Percentiles rank a stretch among this genome's conserved stretches.
phyloP scores from a whole-genome alignment of 2,113 vertebrate species.

The Rostratula benghalensis region DNA sequence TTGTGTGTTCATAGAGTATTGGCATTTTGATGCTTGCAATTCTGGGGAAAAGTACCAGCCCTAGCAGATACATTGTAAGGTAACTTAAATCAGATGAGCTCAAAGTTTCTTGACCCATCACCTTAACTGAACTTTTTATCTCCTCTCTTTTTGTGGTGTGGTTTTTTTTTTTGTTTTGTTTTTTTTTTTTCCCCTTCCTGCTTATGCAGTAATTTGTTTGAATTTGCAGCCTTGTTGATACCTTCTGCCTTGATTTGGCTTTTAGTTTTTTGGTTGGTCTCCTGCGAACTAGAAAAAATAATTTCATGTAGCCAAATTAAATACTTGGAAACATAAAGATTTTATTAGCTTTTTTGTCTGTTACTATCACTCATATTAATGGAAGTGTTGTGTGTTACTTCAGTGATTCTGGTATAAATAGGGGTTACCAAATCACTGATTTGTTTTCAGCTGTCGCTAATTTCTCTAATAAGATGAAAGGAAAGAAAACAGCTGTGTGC shows the following conservation, averaged over 20 bases:
- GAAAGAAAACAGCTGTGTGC: background rate
- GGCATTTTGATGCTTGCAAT: background rate
- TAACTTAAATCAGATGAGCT: background rate
- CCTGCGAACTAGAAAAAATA: background rate
- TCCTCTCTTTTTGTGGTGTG: background rate
- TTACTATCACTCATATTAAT: background rate
- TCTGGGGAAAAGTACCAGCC: background rate
- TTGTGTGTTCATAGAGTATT: background rate
- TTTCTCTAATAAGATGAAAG: background rate
- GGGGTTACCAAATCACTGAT: background rate
- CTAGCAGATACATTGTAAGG: background rate
- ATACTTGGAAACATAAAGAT: background rate
- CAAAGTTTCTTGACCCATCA: background rate
- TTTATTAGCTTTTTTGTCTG: background rate
- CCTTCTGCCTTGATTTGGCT: background rate
- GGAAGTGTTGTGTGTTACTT: background rate
- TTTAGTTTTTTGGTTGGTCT: background rate
- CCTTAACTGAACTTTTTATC: background rate
- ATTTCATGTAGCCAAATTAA: background rate
- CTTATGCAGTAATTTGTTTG: background rate
- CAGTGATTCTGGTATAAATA: background rate
- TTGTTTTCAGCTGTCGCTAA: background rate
- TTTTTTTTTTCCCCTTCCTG: background rate
- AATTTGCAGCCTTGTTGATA: background rate
- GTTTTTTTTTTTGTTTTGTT: background rate